Evolutionary conservation across 2,888 invertebrate genomes (phyloP), one percentile per base, ranked within the genome.

Genomic region (Cryptosula pallasiana): DNA sequence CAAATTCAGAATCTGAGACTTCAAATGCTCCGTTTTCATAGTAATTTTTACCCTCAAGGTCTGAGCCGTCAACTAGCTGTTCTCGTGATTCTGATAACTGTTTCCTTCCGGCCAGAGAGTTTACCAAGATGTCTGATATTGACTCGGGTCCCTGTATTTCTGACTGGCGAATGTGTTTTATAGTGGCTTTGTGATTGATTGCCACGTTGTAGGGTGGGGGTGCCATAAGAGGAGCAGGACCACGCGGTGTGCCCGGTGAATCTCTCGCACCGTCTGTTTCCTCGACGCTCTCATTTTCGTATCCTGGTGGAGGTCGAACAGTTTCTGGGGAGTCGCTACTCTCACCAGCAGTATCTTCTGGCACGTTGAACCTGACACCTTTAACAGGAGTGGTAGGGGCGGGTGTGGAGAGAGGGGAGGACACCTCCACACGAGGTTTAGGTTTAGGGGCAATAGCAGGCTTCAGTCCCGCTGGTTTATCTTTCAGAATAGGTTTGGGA

Each of bases 21-120:
- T 63, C 63, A 32, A 63, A 63, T 63, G 32, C 63, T 63, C 63
- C 63, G 32, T 63, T 63, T 32, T 63, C 63, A 63, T 63, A 63
- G n/a, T 63, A 63, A 13, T 3, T 32, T 13, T 29, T 20, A 63
- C 9, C n/a, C 13, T 63, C 63, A 2, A 25, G 29, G 27, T 63
- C 63, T 25, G 63, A 63, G 29, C 32, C 32, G n/a, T 63, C 63
- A 13, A 63, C 63, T 13, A 63, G 63, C 32, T 63, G 63, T 32
- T 63, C 63, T 34, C 63, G 20, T 13, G 63, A 63, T 29, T 63
- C 63, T 16, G 63, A 63, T 16, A 63, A 32, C 32, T 63, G 32
- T 32, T 34, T 63, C 63, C 63, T 63, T 27, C 27, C 9, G 2
- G 13, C 5, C n/a, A 29, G 25, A 5, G 3, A 5, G 5, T 5